A percentile compares a stretch with the other conserved stretches of the same genome.
Conservation (phyloP, 2,797 vertebrate genomes). For the Eospalax fontanierii region DNA sequence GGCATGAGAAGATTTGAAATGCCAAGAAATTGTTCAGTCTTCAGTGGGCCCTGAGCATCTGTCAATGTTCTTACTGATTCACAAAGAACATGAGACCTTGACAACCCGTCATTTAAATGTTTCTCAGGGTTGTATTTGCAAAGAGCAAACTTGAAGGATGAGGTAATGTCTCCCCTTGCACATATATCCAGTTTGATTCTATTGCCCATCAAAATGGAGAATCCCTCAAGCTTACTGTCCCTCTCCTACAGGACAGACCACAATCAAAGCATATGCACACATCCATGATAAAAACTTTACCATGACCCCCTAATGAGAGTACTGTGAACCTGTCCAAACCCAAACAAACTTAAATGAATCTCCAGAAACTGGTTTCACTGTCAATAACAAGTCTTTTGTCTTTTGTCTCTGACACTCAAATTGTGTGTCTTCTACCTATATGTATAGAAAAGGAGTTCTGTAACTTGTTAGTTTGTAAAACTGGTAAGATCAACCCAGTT, state of each 20-base stretch:
- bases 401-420: conserved; percentile 58
- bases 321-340: conserved; percentile 15
- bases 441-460: neutral
- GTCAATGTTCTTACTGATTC: neutral
- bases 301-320: neutral
- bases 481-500: neutral
- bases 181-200: conserved; percentile 52
- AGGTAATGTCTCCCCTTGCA: conserved; percentile 67
- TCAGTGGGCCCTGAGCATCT: neutral
- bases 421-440: neutral
- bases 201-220: neutral
- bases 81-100: neutral
- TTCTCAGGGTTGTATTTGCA: conserved; percentile 47
- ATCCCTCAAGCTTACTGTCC: neutral
- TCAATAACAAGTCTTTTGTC: conserved; percentile 59
- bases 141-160: conserved; percentile 35
- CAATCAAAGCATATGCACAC: neutral
- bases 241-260: neutral
- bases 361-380: conserved; percentile 41
- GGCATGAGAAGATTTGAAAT: conserved; percentile 49
- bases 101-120: neutral
- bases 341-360: conserved; percentile 40
- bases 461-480: neutral
- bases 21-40: neutral
- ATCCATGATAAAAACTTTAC: neutral